These are phyloP conservation scores for Amniataba percoides DNA, from an alignment of 2,797 vertebrate genomes.

Conservation along the genomic window DNA sequence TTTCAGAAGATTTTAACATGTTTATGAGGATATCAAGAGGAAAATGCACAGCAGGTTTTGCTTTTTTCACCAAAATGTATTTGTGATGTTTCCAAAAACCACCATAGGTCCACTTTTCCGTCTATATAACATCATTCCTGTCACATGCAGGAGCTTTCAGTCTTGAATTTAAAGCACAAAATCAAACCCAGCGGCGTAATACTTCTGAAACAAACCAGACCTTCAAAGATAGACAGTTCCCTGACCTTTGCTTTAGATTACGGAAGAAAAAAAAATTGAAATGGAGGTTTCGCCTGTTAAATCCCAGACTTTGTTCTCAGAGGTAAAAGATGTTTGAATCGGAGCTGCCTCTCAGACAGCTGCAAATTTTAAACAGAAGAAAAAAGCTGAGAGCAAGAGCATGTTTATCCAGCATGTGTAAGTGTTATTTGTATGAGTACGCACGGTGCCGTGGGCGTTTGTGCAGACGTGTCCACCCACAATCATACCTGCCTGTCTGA, in stretches of 20 bases:
- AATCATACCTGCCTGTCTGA: constrained; percentile 11
- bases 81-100: too few relatives aligned
- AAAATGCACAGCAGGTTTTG: too few relatives aligned
- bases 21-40: background rate
- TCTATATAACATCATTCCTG: background rate
- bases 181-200: constrained; percentile 22
- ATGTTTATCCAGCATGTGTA: background rate
- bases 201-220: constrained; percentile 47
- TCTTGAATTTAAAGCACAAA: constrained; percentile 7
- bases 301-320: constrained; percentile 46
- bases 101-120: background rate
- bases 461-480: background rate
- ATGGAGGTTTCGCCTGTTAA: constrained; percentile 16
- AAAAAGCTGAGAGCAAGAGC: constrained; percentile 5
- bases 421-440: constrained; percentile 11
- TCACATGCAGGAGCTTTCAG: constrained; percentile 1
- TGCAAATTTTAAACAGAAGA: background rate
- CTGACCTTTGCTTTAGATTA: constrained; percentile 38
- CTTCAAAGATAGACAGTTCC: constrained; percentile 12
- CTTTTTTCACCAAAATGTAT: constrained; percentile 1
- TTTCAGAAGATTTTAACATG: background rate
- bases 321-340: constrained; percentile 25
- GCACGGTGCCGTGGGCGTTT: constrained; percentile 24
- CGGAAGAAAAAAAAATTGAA: constrained; percentile 32
- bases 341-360: constrained; percentile 27